These are phyloP conservation scores for Apodemus agrarius DNA, from an alignment of 2,797 vertebrate genomes.

Conservation along the genomic window DNA sequence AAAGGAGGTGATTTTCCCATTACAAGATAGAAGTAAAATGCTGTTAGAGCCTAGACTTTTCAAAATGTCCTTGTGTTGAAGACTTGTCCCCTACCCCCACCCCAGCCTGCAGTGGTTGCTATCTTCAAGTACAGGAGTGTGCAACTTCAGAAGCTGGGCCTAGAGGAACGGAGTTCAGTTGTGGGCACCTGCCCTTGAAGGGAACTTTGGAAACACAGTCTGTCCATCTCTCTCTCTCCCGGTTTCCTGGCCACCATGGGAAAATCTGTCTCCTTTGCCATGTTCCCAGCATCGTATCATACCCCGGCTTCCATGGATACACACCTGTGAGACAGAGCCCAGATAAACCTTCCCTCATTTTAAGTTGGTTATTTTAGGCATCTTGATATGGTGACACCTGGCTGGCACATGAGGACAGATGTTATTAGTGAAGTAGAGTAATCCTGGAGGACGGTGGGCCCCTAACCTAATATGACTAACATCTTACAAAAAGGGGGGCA, in stretches of 20 bases:
- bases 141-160: neutral
- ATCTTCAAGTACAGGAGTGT: neutral
- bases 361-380: neutral
- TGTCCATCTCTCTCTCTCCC: neutral
- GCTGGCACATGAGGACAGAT: neutral
- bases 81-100: neutral
- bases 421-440: neutral
- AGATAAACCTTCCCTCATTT: neutral
- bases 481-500: neutral
- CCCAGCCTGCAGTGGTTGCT: neutral
- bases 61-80: neutral
- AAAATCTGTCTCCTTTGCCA: neutral
- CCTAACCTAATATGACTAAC: neutral
- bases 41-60: neutral
- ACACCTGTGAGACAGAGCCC: neutral
- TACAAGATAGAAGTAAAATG: neutral
- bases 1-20: conserved; percentile 28
- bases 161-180: neutral
- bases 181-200: neutral
- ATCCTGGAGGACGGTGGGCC: neutral
- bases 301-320: neutral
- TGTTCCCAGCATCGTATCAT: no score
- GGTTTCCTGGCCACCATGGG: neutral
- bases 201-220: neutral
- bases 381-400: neutral